phyloP scores from a whole-genome alignment of 2,797 vertebrate species.

The Thalassophryne amazonica region DNA sequence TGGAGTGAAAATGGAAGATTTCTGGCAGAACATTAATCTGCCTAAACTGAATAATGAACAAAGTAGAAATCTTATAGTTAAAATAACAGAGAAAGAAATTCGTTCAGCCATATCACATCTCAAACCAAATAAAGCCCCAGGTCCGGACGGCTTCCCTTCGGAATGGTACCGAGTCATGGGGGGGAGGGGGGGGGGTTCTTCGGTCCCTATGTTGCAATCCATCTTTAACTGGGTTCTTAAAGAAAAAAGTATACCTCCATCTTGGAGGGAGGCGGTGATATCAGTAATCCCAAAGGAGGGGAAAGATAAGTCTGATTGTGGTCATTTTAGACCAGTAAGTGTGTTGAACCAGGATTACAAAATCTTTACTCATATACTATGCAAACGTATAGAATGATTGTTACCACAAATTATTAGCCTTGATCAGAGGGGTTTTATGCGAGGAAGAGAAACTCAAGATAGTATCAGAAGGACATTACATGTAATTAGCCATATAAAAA shows the following conservation, averaged over 20 bases:
- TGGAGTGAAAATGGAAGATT: background rate
- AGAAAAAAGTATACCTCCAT: background rate
- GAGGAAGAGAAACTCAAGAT: constrained; percentile 10
- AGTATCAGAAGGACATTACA: background rate
- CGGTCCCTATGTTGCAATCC: background rate
- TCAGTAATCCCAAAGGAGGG: constrained; percentile 8
- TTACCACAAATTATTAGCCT: background rate
- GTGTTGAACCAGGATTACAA: constrained; percentile 16
- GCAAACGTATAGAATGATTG: background rate
- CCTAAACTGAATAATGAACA: constrained; percentile 2
- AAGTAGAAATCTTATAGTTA: background rate
- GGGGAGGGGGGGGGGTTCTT: too few relatives aligned
- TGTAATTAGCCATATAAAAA: constrained; percentile 1
- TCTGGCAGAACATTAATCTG: background rate
- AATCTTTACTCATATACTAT: background rate
- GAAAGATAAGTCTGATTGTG: constrained; percentile 5
- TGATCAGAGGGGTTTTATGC: constrained; percentile 13
- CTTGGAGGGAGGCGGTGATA: constrained; percentile 4
- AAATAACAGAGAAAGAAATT: constrained; percentile 11
- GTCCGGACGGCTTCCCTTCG: background rate
- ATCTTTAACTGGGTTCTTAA: constrained; percentile 15
- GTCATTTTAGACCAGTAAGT: background rate
- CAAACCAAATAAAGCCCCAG: constrained; percentile 3
- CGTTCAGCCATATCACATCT: background rate
- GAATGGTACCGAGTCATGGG: constrained; percentile 4